phyloP scores from a whole-genome alignment of 2,797 vertebrate species.

The Xenops minutus region DNA sequence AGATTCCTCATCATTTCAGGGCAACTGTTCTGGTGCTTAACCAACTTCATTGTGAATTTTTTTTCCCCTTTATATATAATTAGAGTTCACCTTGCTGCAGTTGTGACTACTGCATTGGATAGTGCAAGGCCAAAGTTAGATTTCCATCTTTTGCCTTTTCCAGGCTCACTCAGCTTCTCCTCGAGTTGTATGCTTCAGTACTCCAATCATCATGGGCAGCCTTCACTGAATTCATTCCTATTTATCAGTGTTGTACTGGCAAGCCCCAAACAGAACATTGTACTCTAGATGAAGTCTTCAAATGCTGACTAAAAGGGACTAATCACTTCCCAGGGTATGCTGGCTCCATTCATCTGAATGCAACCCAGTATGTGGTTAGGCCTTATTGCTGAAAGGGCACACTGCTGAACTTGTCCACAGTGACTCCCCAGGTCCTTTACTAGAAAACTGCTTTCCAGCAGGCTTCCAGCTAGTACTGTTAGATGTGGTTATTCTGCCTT shows the following conservation, averaged over 20 bases:
- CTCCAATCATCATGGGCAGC: fast-evolving
- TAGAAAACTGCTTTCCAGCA: not conserved
- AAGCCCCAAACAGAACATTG: not conserved
- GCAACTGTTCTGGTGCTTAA: not conserved
- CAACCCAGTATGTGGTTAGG: not conserved
- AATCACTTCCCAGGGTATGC: not conserved
- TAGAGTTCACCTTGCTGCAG: not conserved
- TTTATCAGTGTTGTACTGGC: not conserved
- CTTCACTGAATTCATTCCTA: not conserved
- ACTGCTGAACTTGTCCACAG: not conserved
- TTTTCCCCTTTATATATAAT: not conserved
- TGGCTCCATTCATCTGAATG: not conserved
- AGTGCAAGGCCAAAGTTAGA: not conserved
- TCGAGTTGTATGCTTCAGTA: not conserved
- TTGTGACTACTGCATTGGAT: not conserved
- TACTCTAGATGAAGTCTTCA: not conserved
- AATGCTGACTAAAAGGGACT: not conserved
- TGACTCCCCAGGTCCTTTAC: not conserved
- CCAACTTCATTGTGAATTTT: not conserved
- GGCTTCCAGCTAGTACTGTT: not conserved
- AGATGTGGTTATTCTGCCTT: not conserved
- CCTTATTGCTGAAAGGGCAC: not conserved
- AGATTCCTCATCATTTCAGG: not conserved
- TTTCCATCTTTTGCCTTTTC: not conserved
- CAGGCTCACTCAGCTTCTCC: not conserved